Evolutionary conservation across 2,888 invertebrate species (phyloP), one percentile per base, ranked within the genome.

Genomic region (Andrena bucephala): DNA sequence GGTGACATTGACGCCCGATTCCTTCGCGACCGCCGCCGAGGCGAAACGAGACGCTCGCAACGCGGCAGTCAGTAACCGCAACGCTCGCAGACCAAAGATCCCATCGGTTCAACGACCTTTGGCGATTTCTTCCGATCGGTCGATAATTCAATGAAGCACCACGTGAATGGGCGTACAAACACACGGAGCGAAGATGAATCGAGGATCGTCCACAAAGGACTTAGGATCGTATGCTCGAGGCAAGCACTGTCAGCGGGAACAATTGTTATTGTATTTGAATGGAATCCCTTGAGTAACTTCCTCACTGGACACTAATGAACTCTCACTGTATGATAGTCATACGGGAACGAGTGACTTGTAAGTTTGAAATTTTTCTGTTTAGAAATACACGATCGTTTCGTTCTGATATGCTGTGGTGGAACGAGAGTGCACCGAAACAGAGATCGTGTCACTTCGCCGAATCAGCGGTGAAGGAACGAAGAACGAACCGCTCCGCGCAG

Each of bases 1-100:
- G 76, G 50, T 70, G 76, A 82, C 82, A 83, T 76, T 82, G 82
- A 71, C 76, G 54, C n/a, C 10, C 48, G 20, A 24, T 52, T 52
- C n/a, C 29, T 33, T 52, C 36, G 16, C 66, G 62, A 20, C 48
- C n/a, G 3, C 42, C 48, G 10, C n/a, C 54, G 57, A 42, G n/a
- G 67, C 29, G 60, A 27, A 68, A 54, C 33, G 20, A 29, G 20
- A 42, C 63, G n/a, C 63, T 48, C 16, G 42, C 7, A 16, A 52
- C 36, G 24, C 54, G 31, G 62, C 10, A 62, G 33, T 36, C 20
- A 33, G 36, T 29, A 42, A 36, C 33, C 50, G 27, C 13, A 33
- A 59, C 42, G 31, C 50, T 20, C 52, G 10, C 24, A 33, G 66
- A 69, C 59, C 50, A 48, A 74, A 59, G 63, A 69, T 77, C 50